Evolutionary conservation across 2,797 vertebrate genomes (phyloP).

Genomic region (Acrossocheilus fasciatus): DNA sequence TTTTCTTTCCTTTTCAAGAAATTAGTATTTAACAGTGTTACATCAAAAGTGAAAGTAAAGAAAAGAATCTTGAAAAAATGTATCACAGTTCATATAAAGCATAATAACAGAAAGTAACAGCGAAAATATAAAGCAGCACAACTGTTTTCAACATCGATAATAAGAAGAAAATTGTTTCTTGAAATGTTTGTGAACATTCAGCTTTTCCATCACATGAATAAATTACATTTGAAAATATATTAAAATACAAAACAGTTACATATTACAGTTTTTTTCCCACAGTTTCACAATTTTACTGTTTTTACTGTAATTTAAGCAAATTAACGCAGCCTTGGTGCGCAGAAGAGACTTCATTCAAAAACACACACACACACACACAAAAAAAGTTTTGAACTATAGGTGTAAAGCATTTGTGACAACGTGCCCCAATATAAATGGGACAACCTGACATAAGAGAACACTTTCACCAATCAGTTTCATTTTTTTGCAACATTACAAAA

Average conservation of each 20-base stretch:
- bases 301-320: not conserved
- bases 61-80: not conserved
- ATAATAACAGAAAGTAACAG: not conserved
- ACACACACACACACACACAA: no score
- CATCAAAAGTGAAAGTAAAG: not conserved
- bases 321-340: not conserved
- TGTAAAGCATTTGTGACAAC: not conserved
- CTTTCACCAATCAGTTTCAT: not conserved
- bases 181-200: not conserved
- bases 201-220: not conserved
- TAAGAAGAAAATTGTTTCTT: not conserved
- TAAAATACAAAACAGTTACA: not conserved
- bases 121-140: not conserved
- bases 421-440: not conserved
- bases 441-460: not conserved
- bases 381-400: not conserved
- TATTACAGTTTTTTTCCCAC: not conserved
- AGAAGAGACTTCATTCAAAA: not conserved
- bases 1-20: not conserved
- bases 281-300: not conserved
- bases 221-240: not conserved
- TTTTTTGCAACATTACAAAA: not conserved
- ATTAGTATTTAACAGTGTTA: not conserved
- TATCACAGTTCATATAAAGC: not conserved
- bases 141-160: not conserved